phyloP scores from a whole-genome alignment of 2,797 vertebrate genomes.

The Nannoperca australis region DNA sequence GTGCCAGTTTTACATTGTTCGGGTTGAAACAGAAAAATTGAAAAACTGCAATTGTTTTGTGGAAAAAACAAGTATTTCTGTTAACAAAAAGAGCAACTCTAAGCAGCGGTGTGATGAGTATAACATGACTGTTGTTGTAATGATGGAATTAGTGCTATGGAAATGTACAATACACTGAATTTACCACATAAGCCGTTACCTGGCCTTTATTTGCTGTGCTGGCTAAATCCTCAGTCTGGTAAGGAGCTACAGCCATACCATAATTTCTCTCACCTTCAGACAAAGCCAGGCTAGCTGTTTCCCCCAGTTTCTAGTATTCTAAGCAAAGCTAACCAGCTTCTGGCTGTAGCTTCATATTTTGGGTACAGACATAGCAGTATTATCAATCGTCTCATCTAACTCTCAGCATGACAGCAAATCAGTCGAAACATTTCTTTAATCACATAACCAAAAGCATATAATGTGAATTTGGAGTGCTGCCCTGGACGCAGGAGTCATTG shows the following conservation, averaged over 20 bases:
- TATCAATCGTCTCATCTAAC: not conserved
- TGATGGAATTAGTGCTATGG: not conserved
- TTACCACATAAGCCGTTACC: not conserved
- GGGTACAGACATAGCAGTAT: not conserved
- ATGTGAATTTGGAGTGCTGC: not conserved
- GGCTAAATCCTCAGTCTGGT: too few relatives aligned
- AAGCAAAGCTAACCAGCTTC: not conserved
- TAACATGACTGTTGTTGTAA: too few relatives aligned
- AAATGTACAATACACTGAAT: not conserved
- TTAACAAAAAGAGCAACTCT: not conserved
- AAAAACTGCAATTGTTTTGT: too few relatives aligned
- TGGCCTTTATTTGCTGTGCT: too few relatives aligned
- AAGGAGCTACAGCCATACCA: not conserved
- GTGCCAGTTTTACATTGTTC: not conserved
- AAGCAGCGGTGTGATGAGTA: not conserved
- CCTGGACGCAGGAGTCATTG: not conserved
- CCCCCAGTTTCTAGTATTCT: not conserved
- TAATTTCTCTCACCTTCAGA: not conserved
- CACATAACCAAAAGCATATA: not conserved
- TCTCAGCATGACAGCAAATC: not conserved
- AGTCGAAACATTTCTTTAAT: not conserved
- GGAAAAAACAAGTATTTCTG: not conserved
- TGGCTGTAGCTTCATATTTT: not conserved
- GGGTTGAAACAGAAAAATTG: not conserved
- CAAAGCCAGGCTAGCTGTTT: not conserved